These are phyloP conservation scores for Caiman crocodilus DNA, from an alignment of 2,797 vertebrate species.

Conservation along the genomic window DNA sequence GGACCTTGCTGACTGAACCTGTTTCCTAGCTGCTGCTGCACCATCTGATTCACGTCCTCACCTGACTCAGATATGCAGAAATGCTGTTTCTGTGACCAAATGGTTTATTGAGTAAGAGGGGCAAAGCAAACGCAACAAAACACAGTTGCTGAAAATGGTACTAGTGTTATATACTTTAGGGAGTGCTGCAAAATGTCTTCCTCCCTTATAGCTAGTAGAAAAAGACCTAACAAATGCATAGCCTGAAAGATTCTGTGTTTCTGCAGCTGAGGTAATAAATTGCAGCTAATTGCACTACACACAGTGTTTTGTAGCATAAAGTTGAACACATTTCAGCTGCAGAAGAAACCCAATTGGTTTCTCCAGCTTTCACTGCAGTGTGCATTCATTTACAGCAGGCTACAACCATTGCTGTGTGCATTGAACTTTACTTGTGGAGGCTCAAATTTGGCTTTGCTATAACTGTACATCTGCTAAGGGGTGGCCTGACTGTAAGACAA, in stretches of 20 bases:
- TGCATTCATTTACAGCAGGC: slow-evolving; percentile 28
- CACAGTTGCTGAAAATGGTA: neutral
- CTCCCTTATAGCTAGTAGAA: neutral
- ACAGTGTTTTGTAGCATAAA: slow-evolving; percentile 39
- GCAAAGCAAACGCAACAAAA: rapidly evolving
- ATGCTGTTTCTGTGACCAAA: neutral
- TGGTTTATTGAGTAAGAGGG: neutral
- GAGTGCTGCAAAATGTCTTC: neutral
- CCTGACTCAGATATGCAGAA: neutral
- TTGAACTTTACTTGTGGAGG: slow-evolving; percentile 7
- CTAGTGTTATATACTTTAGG: neutral
- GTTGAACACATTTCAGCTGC: neutral
- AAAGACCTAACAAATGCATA: neutral
- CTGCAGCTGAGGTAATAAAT: slow-evolving; percentile 22
- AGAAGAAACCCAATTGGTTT: slow-evolving; percentile 36
- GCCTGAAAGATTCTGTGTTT: neutral
- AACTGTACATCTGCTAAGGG: slow-evolving; percentile 2
- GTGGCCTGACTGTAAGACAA: slow-evolving; percentile 3
- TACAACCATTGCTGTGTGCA: neutral
- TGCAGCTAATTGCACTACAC: neutral
- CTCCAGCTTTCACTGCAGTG: neutral
- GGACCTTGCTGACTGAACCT: neutral
- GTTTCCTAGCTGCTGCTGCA: neutral
- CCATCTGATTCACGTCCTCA: neutral
- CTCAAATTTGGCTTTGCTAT: slow-evolving; percentile 43